Evolutionary conservation across 2,888 invertebrate species (phyloP).

Genomic region (Apocheima hispidaria): DNA sequence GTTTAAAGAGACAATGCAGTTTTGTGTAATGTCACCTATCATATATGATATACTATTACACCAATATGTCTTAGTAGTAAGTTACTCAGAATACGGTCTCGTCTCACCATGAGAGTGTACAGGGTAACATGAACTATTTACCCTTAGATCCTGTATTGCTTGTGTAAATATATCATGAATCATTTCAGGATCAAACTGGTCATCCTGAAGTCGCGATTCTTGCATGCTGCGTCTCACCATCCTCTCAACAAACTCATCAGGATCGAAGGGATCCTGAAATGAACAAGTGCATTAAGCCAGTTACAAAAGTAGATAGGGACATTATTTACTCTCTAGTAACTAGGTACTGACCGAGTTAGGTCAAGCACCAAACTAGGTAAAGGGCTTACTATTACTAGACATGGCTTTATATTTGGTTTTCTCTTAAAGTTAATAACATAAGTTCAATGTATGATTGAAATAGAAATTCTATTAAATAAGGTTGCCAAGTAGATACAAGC

Average conservation of each 20-base stretch:
- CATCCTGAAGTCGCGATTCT: slow-evolving; percentile 88
- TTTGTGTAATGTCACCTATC: no score
- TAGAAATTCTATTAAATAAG: not conserved
- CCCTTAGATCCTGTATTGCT: slow-evolving; percentile 93
- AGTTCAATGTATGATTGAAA: not conserved
- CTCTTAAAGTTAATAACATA: no score
- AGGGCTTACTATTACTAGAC: no score
- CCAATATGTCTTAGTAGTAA: no score
- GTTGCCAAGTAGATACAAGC: no score
- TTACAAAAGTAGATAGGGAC: no score
- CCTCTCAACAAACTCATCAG: slow-evolving; percentile 98
- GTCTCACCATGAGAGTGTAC: not conserved
- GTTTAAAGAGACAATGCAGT: no score
- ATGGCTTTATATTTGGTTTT: no score
- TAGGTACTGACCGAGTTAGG: not conserved
- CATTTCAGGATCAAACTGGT: slow-evolving; percentile 92
- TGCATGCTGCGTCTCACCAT: slow-evolving; percentile 97
- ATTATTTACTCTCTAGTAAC: no score
- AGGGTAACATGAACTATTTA: slow-evolving; percentile 32
- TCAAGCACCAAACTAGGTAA: not conserved
- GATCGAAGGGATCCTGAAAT: slow-evolving; percentile 96
- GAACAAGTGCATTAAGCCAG: not conserved
- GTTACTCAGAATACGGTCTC: no score
- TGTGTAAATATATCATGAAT: slow-evolving; percentile 97
- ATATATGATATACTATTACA: no score